Evolutionary conservation across 1,140 invertebrate genomes (phyloP).

Genomic region (Popillia japonica): DNA sequence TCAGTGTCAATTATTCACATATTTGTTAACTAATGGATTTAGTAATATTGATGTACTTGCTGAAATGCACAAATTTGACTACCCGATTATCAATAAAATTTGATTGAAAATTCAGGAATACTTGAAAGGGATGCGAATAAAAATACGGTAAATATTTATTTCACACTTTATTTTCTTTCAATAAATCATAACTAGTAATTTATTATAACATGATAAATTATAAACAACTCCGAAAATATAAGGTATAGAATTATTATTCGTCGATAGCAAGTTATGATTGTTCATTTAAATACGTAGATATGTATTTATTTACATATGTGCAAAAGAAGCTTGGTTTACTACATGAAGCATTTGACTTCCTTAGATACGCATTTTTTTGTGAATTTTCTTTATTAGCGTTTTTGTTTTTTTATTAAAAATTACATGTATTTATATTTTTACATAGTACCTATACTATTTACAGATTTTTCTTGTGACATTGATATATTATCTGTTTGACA

Average conservation of each 20-base stretch:
- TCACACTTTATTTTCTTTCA: conserved; percentile 27
- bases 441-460: neutral
- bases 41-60: no score
- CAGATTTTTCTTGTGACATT: neutral
- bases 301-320: conserved; percentile 34
- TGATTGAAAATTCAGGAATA: no score
- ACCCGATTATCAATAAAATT: no score
- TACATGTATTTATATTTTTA: conserved; percentile 12
- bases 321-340: conserved; percentile 20
- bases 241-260: conserved; percentile 26
- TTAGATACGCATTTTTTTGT: neutral
- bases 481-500: conserved; percentile 7
- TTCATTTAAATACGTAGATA: conserved; percentile 35
- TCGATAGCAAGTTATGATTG: conserved; percentile 35
- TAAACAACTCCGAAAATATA: conserved; percentile 34
- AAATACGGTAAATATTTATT: neutral
- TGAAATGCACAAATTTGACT: no score
- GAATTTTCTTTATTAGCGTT: neutral
- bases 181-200: conserved; percentile 18
- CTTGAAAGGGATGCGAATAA: neutral
- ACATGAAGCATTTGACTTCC: conserved; percentile 4
- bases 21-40: no score
- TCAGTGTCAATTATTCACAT: no score
- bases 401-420: conserved; percentile 26
- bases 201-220: conserved; percentile 17